Conservation (phyloP, 2,797 vertebrate species). For the Leontocebus nigricollis region DNA sequence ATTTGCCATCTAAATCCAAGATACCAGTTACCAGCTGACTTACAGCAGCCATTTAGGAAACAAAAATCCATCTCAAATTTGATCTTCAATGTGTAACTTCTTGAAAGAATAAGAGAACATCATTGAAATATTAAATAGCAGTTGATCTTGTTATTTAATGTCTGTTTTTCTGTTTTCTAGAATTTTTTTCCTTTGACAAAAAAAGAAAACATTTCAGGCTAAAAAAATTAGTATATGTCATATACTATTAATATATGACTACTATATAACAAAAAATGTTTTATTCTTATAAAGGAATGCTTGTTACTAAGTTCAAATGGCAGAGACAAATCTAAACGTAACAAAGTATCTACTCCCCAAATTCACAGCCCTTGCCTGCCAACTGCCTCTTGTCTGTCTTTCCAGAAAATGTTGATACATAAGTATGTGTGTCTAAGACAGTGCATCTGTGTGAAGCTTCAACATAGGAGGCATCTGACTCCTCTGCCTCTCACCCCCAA, state of each 20-base stretch:
- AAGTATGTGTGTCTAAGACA: background rate
- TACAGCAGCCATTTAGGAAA: background rate
- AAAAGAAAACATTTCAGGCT: background rate
- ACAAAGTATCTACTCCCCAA: background rate
- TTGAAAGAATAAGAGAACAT: background rate
- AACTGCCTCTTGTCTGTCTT: background rate
- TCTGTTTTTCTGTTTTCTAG: background rate
- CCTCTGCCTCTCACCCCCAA: background rate
- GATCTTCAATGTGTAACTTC: background rate
- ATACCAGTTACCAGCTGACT: background rate
- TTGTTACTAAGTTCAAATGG: background rate
- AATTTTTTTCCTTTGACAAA: background rate
- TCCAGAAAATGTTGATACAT: background rate
- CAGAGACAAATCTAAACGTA: background rate
- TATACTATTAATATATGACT: background rate
- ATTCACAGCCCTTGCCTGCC: background rate
- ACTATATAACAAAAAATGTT: background rate
- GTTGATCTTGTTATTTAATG: background rate
- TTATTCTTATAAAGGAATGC: background rate
- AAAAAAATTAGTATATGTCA: background rate
- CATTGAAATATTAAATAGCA: background rate
- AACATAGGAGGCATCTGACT: rapidly evolving
- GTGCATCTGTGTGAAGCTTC: rapidly evolving
- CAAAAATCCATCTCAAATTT: conserved; percentile 24
- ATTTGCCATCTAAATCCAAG: background rate